Base-by-base conservation (phyloP, 2,888 invertebrate species). In the Drosophila affinis region DNA sequence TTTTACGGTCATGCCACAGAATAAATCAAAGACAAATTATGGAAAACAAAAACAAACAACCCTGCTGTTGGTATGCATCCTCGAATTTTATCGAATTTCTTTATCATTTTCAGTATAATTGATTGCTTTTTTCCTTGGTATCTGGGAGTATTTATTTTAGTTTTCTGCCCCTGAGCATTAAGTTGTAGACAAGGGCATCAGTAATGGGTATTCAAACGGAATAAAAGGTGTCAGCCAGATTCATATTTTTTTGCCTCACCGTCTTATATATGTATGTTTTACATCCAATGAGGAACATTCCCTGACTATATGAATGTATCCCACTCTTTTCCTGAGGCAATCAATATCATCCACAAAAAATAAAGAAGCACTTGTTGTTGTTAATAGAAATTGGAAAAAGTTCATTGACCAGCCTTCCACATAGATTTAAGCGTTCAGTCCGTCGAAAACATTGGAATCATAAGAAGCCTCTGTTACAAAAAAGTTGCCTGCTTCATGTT, bases 101-200 rank as follows among this genome's bases (percentile, higher is more conserved):
- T 53, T 4, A 24, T 24, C 3, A 24, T 51, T 49, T 58, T 29
- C 45, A 52, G 65, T 64, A 61, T 70, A 59, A 61, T 87, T 81
- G 76, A 84, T 87, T 74, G 81, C 81, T 70, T 76, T 74, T 71
- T 65, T 62, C 47, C 2, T 48, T 46, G 58, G 62, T 59, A 72
- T 52, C 39, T n/a, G 3, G 3, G 32, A 32, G 3, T 45, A 18
- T 52, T 46, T 9, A 24, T 9, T 52, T 65, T 62, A 57, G 55
- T 49, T 72, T 18, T 48, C 32, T 17, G 49, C 27, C 59, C 68
- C 71, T 52, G 58, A 71, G 63, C 77, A 56, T 47, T 62, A 62
- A 59, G 77, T 49, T 39, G 69, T 63, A 63, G 75, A 75, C 72
- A 83, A 64, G 63, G 65, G 39, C 34, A 46, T 72, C 34, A 45